These are phyloP conservation scores for Stenolophus ochropezus DNA, from an alignment of 2,888 invertebrate species.

Conservation along the genomic window DNA sequence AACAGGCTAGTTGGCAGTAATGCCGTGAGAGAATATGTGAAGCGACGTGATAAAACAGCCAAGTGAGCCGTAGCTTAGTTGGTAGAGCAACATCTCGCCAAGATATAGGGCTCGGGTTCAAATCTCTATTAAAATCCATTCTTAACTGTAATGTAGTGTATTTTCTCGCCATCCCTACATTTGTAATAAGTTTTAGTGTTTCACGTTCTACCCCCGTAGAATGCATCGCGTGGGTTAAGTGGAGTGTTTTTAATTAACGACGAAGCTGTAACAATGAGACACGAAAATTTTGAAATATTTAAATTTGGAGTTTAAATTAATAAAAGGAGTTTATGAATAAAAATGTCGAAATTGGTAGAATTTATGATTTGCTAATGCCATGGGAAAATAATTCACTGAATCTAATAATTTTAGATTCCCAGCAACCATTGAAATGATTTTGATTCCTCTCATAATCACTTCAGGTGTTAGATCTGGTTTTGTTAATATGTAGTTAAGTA, in stretches of 20 bases:
- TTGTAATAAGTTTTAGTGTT: slow-evolving; percentile 60
- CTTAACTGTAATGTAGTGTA: slow-evolving; percentile 64
- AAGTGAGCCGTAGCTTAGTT: no score
- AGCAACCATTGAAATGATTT: slow-evolving; percentile 52
- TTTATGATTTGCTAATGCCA: slow-evolving; percentile 64
- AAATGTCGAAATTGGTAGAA: slow-evolving; percentile 13
- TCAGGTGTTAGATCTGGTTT: neutral
- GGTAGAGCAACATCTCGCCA: no score
- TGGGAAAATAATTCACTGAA: slow-evolving; percentile 66
- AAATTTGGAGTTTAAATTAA: no score
- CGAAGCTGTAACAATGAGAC: no score
- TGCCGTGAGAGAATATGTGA: no score
- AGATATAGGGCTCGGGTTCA: no score
- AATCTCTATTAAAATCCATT: no score
- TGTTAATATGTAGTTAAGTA: slow-evolving; percentile 22
- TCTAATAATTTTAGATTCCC: slow-evolving; percentile 63
- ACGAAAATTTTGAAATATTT: no score
- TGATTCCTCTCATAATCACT: slow-evolving; percentile 61
- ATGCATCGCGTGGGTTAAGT: slow-evolving; percentile 64
- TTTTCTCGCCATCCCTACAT: slow-evolving; percentile 62
- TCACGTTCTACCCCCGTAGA: slow-evolving; percentile 66
- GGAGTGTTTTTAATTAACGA: no score
- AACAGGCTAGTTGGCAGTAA: no score
- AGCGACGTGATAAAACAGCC: no score
- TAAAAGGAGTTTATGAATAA: no score